Evolutionary conservation across 2,113 vertebrate genomes (phyloP), one percentile per base, ranked within the genome.

Genomic region (Hyperoodon ampullatus): DNA sequence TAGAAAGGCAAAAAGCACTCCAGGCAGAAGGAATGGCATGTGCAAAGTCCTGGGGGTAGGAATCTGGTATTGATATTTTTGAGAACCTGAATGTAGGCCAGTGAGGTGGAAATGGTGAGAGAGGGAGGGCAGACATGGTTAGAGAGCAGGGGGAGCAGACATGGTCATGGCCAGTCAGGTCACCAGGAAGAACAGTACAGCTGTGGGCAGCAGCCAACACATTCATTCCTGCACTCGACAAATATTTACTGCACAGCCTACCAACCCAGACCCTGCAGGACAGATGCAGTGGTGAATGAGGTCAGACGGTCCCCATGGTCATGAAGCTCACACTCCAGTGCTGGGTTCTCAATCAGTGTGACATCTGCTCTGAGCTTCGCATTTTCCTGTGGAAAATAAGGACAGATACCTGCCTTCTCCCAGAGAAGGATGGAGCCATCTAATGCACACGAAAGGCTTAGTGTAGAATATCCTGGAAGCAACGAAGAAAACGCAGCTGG

Each of bases 201-300:
- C 47, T 58, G 19, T 15, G 18, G n/a, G 55, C 19, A 78, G 75
- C 33, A 28, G n/a, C 11, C 44, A 30, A 44, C 88, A 23, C 0
- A 1, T 26, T 75, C 63, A 8, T 15, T 50, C 33, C 35, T 47
- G 44, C 2, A 14, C 26, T 19, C 0, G 11, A 66, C 39, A 8
- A 1, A 12, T 21, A 5, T 21, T 39, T 8, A 8, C 42, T 5
- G 50, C 44, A 26, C 13, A 28, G 65, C 35, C 55, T 60, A 33
- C 47, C 12, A 30, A 33, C 28, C 60, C 28, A 11, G 26, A 24
- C 55, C 78, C 8, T 1, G 24, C 10, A 30, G 58, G 50, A 30
- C 5, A 1, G 44, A 39, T 0, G 1, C 4, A 8, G 21, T 23
- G 28, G 5, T 7, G 44, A 33, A 12, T 2, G 2, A 42, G n/a